A percentile compares a stretch with the other conserved stretches of the same genome.
Evolutionary conservation across 2,113 vertebrate genomes (phyloP).

Genomic region (Albula goreensis): DNA sequence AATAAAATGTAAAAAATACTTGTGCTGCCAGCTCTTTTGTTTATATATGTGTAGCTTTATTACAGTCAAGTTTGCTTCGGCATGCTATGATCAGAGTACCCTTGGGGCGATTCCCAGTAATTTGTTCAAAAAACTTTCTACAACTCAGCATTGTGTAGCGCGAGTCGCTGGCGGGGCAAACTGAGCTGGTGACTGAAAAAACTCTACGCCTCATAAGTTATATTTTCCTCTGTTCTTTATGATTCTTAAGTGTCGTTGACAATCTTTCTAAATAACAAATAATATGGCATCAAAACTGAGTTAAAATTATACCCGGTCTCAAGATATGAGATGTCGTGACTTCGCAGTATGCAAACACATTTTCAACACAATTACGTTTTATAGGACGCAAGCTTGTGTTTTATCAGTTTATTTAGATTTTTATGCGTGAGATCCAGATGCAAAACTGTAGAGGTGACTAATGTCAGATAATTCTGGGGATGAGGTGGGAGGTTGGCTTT

Average conservation of each 20-base stretch:
- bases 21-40: not conserved
- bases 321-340: no score
- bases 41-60: not conserved
- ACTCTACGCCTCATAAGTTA: no score
- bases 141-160: not conserved
- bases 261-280: no score
- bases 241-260: not conserved
- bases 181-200: no score
- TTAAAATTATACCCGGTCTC: no score
- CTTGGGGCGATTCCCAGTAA: not conserved
- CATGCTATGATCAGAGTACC: not conserved
- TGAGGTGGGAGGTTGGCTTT: not conserved
- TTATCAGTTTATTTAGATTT: not conserved
- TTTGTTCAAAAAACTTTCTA: not conserved
- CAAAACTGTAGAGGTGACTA: no score
- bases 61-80: not conserved
- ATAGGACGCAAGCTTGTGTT: not conserved
- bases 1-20: not conserved
- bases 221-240: not conserved
- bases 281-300: no score
- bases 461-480: no score
- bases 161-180: not conserved
- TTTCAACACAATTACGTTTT: no score
- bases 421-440: not conserved
- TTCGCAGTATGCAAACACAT: not conserved